Base-by-base conservation (phyloP, 2,888 invertebrate genomes). In the Amphipyra berbera region DNA sequence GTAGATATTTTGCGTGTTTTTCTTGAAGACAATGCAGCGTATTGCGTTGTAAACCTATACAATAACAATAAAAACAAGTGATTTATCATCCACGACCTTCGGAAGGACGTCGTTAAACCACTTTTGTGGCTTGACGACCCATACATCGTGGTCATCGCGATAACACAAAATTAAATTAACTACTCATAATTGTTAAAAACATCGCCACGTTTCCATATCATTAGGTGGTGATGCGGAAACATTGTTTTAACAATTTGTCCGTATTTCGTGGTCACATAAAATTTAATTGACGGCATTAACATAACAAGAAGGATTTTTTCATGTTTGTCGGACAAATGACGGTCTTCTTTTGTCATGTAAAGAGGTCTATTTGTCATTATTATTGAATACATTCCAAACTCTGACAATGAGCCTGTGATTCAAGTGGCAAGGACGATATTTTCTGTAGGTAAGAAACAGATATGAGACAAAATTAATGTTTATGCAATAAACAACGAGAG, bases 261-360 rank as follows among this genome's bases (percentile, higher is more conserved):
- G 74, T 73, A 82, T 82, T 76, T 84, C 81, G 79, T 84, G 78
- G 80, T 79, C 57, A 56, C 56, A 79, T 79, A 63, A 69, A 74
- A 64, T 65, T 73, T 79, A 66, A 89, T 87, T 82, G 83, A 72
- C 76, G 68, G 75, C 68, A 88, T 91, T 90, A 87, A 81, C 87
- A 88, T 90, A 87, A 91, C 87, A 88, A 88, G 74, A 81, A 73
- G 77, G 64, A 72, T 87, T 87, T 84, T 88, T 84, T 84, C 83
- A 79, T 75, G 81, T 80, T 76, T 85, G 85, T 83, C 84, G 81
- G 84, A 76, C 86, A 83, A 85, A 85, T 82, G 84, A 81, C 83
- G 78, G 83, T 80, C 83, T 75, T 64, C 76, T 76, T 88, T 93
- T 92, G 90, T 92, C 68, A 92, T 90, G 90, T 67, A 86, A 91